Conservation (phyloP, 1,140 invertebrate species). For the Apocrypta bakeri region DNA sequence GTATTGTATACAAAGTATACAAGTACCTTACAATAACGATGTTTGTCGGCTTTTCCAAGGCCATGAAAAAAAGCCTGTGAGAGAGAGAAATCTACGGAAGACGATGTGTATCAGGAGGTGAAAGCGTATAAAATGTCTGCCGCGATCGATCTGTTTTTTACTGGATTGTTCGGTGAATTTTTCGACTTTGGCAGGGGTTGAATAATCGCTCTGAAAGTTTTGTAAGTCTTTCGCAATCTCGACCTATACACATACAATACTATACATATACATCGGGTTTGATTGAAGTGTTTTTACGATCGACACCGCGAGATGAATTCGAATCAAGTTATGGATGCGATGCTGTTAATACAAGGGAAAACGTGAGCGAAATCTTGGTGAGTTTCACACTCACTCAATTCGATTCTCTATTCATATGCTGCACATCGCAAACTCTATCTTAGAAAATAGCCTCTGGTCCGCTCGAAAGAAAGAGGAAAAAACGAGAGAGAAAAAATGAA, state of each 20-base stretch:
- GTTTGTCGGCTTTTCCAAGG: not conserved
- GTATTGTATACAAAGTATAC: not conserved
- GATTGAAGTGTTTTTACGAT: not conserved
- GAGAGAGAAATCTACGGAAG: not conserved
- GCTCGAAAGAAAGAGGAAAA: no score
- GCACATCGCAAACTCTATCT: no score
- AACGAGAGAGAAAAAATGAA: not conserved
- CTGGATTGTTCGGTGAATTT: not conserved
- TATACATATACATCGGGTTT: not conserved
- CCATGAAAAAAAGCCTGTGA: not conserved
- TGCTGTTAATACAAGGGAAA: no score
- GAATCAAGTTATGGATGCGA: not conserved
- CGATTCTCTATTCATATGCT: no score
- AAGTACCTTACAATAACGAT: not conserved
- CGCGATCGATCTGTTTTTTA: not conserved
- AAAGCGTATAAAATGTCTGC: not conserved
- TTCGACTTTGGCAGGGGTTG: not conserved
- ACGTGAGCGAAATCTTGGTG: no score
- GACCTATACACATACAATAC: no score
- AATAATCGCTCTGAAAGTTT: not conserved
- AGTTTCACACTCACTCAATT: no score
- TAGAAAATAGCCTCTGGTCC: no score
- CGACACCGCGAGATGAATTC: not conserved
- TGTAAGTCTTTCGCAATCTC: no score
- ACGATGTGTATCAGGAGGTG: not conserved